Evolutionary conservation across 2,888 invertebrate species (phyloP).

Genomic region (Lasioglossum morio): DNA sequence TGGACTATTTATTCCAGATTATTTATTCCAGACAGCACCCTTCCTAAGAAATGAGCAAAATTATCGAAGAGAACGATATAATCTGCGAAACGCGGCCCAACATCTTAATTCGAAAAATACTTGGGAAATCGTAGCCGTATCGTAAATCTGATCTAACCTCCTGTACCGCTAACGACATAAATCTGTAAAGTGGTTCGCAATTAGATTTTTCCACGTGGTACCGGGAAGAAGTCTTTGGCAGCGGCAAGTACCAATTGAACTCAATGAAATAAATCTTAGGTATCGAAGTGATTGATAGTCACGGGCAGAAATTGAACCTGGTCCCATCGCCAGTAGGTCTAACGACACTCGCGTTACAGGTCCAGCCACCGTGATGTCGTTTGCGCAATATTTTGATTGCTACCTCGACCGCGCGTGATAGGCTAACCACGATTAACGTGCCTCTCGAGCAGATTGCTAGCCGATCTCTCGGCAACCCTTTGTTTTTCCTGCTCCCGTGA

Average conservation of each 20-base stretch:
- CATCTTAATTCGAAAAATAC: background rate
- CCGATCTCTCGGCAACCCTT: constrained; percentile 14
- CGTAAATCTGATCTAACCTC: background rate
- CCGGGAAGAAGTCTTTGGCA: background rate
- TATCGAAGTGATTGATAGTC: constrained; percentile 8
- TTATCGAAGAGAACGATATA: background rate
- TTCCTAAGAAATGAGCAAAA: background rate
- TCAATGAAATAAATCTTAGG: constrained; percentile 2
- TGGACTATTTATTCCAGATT: no score
- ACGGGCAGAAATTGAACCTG: background rate
- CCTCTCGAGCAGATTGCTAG: constrained; percentile 29
- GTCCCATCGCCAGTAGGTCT: constrained; percentile 10
- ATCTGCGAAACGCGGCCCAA: background rate
- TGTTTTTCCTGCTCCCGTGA: constrained; percentile 23
- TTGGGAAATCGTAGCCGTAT: background rate
- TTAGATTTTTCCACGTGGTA: background rate
- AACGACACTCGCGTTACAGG: constrained; percentile 47
- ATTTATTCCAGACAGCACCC: no score
- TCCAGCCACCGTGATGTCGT: constrained; percentile 57
- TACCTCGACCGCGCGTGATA: constrained; percentile 66
- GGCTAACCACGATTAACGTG: constrained; percentile 56
- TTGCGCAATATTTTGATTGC: constrained; percentile 69
- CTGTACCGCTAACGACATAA: background rate
- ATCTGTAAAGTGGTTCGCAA: background rate
- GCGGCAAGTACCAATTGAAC: background rate